These are phyloP conservation scores for Hydropotes inermis DNA, from an alignment of 2,113 vertebrate species.

Conservation along the genomic window DNA sequence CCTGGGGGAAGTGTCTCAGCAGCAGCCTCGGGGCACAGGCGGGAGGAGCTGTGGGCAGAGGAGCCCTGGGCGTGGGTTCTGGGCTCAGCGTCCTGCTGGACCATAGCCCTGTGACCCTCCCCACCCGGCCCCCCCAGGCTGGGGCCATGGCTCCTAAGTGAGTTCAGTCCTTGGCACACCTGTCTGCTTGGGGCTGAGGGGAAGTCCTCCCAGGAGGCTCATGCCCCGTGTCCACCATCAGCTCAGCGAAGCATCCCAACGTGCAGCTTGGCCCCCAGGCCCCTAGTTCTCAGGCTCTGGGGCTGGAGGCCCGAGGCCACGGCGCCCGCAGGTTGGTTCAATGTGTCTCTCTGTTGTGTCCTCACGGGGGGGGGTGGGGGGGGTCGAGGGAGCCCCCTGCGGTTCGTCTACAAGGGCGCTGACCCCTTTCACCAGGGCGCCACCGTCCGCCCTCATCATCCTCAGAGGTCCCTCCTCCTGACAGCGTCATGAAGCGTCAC, in stretches of 20 bases:
- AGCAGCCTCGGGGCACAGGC: neutral
- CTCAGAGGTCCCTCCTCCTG: neutral
- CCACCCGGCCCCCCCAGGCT: neutral
- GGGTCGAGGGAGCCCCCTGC: neutral
- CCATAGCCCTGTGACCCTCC: no score
- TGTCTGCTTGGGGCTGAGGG: neutral
- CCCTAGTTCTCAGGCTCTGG: neutral
- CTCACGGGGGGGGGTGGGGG: fast-evolving
- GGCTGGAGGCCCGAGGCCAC: no score
- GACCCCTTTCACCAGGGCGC: neutral
- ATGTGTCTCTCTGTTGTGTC: neutral
- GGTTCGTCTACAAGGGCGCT: neutral
- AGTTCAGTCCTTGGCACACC: neutral
- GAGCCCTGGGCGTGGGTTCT: neutral
- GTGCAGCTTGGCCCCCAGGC: fast-evolving
- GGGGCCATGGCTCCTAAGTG: neutral
- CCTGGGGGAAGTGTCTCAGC: neutral
- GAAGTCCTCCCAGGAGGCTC: neutral
- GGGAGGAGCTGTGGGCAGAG: neutral
- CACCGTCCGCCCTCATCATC: no score
- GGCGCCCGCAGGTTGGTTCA: neutral
- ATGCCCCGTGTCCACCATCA: fast-evolving
- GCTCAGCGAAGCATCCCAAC: neutral
- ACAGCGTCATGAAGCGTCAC: fast-evolving
- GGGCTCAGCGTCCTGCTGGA: neutral